Base-by-base conservation (phyloP, 2,797 vertebrate species). In the Intellagama lesueurii region DNA sequence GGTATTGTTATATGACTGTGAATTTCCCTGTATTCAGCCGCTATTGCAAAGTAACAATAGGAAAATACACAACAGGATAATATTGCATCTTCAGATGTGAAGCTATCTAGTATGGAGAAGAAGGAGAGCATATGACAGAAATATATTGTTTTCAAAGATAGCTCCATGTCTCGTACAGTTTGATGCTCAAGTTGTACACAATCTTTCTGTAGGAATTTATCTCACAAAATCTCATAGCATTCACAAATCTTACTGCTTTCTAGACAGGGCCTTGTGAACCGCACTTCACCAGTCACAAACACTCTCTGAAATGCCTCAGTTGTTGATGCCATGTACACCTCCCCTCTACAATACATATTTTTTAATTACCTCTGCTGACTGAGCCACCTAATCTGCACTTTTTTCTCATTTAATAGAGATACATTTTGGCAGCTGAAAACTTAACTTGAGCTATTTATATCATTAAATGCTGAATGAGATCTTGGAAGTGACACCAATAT, bases 331-430 rank as follows among this genome's bases (percentile, higher is more conserved):
- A 88, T 64, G 47, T 66, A 9, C 8, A 22, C 32, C 16, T 88
- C n/a, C 5, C 83, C 0, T 16, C 52, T 73, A 26, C 19, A 77
- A 77, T 44, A 40, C 80, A 87, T n/a, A 81, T 64, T 87, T 78
- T 75, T 80, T 64, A 0, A 76, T 56, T 26, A 60, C 5, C 3
- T 70, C 9, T 49, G 76, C 44, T 68, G 79, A 47, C 64, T 79
- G 26, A 85, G 47, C 82, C 76, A 56, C 64, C 78, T 32, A 44
- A 32, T 19, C 22, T 68, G 68, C 66, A 44, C 26, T n/a, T 56
- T 52, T 77, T 28, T 24, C 70, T 49, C 35, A 88, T 88, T 83
- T 88, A 68, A 69, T 40, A n/a, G 40, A 83, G 40, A 76, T 17
- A 47, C 19, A 75, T 28, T 76, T 77, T 83, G 56, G 52, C 56